These are phyloP conservation scores for Zosterops hypoxanthus DNA, from an alignment of 2,113 vertebrate species.

Conservation along the genomic window DNA sequence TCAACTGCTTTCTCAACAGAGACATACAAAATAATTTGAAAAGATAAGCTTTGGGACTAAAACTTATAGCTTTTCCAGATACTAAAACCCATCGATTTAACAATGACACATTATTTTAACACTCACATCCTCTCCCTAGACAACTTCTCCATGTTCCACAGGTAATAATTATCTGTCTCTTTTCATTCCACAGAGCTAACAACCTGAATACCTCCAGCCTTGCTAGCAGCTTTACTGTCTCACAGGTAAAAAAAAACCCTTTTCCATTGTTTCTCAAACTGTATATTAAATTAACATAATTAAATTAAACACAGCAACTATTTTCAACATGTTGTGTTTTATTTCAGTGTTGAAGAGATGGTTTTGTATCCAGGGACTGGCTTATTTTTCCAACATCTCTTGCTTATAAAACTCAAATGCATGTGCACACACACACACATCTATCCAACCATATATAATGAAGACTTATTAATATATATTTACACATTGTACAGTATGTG, in stretches of 20 bases:
- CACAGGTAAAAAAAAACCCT: background rate
- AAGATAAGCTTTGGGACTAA: background rate
- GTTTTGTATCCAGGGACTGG: background rate
- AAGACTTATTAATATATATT: background rate
- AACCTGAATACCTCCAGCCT: background rate
- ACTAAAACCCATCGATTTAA: background rate
- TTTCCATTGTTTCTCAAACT: background rate
- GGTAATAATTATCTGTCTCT: slow-evolving; percentile 46
- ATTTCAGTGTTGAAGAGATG: background rate
- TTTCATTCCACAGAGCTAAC: slow-evolving; percentile 29
- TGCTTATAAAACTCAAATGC: background rate
- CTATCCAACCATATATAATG: background rate
- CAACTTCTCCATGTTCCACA: slow-evolving; percentile 27
- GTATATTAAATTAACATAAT: background rate
- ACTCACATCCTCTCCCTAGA: background rate
- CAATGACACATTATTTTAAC: background rate
- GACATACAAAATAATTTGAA: background rate
- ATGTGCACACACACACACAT: background rate
- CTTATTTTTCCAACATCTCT: background rate
- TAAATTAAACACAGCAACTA: slow-evolving; percentile 1
- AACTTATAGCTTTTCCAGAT: background rate
- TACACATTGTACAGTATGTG: background rate
- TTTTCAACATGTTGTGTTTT: background rate
- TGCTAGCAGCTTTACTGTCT: background rate
- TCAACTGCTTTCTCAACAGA: background rate